Base-by-base conservation (phyloP, 2,797 vertebrate genomes). In the Oreochromis grahami region DNA sequence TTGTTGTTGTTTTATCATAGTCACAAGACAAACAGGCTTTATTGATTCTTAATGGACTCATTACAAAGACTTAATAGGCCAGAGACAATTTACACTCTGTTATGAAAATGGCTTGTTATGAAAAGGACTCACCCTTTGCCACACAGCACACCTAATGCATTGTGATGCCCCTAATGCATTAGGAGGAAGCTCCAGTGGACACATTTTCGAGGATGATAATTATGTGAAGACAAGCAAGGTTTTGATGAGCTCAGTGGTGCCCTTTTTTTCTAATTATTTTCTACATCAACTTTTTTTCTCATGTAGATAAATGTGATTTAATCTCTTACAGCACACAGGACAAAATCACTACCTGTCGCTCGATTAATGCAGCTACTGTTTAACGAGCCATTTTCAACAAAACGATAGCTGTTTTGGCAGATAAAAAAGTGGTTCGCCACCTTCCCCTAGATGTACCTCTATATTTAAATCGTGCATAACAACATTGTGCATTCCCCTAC, bases 31-130 rank as follows among this genome's bases (percentile, higher is more conserved):
- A 91, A 92, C 86, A 81, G 77, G 50, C 53, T 58, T 86, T 87
- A 92, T 92, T 87, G 88, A 89, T 88, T 86, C 76, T 86, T 92
- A 91, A 93, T 92, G 88, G 88, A 85, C 79, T 85, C 83, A 89
- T 92, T 91, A 87, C 32, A 17, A 52, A 82, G 90, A 85, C 86
- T 82, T 84, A 89, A 92, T 80, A 86, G 80, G 78, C 86, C 80
- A 65, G 79, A 91, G 79, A 81, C 79, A 10, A 84, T 88, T 87
- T 81, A 80, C 72, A 76, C 77, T 84, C 51, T 52, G 86, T 91
- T 88, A 85, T 93, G 80, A 86, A 88, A 91, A 86, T 86, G 80
- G 86, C 13, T 93, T 89, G 90, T 93, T 81, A 84, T 86, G 53
- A 87, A 87, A 80, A 82, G 70, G 78, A 80, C 83, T 92, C 87